These are phyloP conservation scores for Cryptomyrus ogoouensis DNA, from an alignment of 2,113 vertebrate genomes.

Conservation along the genomic window DNA sequence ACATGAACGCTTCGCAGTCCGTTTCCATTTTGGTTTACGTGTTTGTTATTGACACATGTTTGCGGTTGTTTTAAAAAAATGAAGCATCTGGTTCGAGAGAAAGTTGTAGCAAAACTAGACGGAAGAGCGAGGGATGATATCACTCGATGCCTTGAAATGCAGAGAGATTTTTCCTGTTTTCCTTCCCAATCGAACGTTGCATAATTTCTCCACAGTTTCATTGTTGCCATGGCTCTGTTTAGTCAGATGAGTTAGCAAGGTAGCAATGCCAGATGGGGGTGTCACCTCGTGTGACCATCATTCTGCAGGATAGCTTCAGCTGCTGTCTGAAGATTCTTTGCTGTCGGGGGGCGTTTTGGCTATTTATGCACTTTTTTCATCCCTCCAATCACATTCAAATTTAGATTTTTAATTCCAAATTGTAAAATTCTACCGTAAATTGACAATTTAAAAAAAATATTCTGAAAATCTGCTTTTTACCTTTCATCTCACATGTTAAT, in stretches of 20 bases:
- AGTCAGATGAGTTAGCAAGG: neutral
- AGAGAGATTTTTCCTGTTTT: neutral
- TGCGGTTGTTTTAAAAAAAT: constrained; percentile 17
- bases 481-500: neutral
- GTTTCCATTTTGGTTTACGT: constrained; percentile 11
- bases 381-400: neutral
- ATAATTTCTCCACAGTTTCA: neutral
- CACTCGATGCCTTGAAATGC: neutral
- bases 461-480: neutral
- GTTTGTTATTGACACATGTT: constrained; percentile 14
- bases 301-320: neutral
- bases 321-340: neutral
- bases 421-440: neutral
- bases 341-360: neutral
- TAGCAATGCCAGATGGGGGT: neutral
- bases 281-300: neutral
- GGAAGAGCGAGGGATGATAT: neutral
- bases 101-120: constrained; percentile 61
- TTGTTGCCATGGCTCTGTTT: neutral
- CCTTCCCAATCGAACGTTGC: neutral
- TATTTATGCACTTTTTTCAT: neutral
- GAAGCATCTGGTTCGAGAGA: constrained; percentile 43
- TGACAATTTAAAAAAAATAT: neutral
- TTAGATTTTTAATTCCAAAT: neutral
- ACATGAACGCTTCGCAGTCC: constrained; percentile 17